Conservation (phyloP, 1,140 invertebrate genomes). For the Zophobas atratus region DNA sequence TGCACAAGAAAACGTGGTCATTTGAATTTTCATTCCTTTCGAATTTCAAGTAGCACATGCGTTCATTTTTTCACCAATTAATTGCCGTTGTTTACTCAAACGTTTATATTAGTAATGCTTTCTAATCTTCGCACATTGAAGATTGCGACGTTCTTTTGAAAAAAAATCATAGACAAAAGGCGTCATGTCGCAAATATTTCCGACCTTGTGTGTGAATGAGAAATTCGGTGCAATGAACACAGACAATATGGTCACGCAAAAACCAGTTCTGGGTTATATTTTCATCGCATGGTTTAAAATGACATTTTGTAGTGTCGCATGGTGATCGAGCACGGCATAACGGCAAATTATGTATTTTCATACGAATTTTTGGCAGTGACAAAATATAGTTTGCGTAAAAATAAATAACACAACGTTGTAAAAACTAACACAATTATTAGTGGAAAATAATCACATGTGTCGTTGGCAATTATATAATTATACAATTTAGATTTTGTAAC, state of each 20-base stretch:
- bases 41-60: neutral
- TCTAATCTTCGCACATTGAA: neutral
- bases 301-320: too few relatives aligned
- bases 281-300: too few relatives aligned
- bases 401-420: too few relatives aligned
- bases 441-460: neutral
- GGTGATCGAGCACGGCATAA: too few relatives aligned
- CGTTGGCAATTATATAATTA: neutral
- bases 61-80: neutral
- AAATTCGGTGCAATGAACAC: too few relatives aligned
- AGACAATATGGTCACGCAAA: too few relatives aligned
- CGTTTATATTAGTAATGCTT: neutral
- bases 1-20: neutral
- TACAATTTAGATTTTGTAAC: neutral
- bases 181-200: neutral
- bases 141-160: neutral
- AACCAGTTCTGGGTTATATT: too few relatives aligned
- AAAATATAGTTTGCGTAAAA: neutral
- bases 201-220: too few relatives aligned
- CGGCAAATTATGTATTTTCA: too few relatives aligned
- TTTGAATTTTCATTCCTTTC: too few relatives aligned
- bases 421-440: too few relatives aligned
- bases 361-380: conserved; percentile 9
- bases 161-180: neutral
- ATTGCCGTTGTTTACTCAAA: too few relatives aligned